Conservation (phyloP, 1,140 invertebrate species). For the Zeugodacus cucurbitae region DNA sequence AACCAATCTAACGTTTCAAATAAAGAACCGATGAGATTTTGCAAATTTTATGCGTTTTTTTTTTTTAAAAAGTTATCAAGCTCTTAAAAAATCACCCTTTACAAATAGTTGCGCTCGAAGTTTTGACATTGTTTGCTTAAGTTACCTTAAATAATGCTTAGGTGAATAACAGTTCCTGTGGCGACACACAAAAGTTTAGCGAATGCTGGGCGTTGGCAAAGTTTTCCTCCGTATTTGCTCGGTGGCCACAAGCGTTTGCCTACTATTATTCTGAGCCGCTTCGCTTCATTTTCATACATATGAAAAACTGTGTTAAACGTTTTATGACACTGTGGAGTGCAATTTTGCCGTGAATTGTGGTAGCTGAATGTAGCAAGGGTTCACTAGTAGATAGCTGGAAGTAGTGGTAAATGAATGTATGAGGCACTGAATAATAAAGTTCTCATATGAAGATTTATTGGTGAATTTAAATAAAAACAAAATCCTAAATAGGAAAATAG, state of each 20-base stretch:
- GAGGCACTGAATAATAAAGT: not conserved
- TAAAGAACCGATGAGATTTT: too few species aligned
- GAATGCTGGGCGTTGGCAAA: not conserved
- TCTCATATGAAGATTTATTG: too few species aligned
- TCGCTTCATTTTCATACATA: not conserved
- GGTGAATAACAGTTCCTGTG: not conserved
- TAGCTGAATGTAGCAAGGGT: not conserved
- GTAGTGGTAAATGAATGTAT: not conserved
- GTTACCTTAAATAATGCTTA: slow-evolving; percentile 35
- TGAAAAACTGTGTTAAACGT: not conserved
- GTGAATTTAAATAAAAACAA: too few species aligned
- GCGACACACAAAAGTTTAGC: slow-evolving; percentile 7
- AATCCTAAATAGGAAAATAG: too few species aligned
- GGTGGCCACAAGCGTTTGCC: not conserved
- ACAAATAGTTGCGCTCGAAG: not conserved
- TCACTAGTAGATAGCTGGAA: not conserved
- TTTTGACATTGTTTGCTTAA: not conserved
- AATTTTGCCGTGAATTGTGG: not conserved
- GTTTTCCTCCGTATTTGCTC: not conserved
- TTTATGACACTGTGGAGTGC: not conserved
- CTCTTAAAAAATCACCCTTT: too few species aligned
- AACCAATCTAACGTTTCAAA: too few species aligned
- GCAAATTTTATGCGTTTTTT: too few species aligned
- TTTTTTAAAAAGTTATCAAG: too few species aligned
- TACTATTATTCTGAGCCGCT: not conserved